A percentile compares a stretch with the other conserved stretches of the same genome.
These are phyloP conservation scores for Melanotaenia duboulayi DNA, from an alignment of 2,113 vertebrate genomes.

Conservation along the genomic window DNA sequence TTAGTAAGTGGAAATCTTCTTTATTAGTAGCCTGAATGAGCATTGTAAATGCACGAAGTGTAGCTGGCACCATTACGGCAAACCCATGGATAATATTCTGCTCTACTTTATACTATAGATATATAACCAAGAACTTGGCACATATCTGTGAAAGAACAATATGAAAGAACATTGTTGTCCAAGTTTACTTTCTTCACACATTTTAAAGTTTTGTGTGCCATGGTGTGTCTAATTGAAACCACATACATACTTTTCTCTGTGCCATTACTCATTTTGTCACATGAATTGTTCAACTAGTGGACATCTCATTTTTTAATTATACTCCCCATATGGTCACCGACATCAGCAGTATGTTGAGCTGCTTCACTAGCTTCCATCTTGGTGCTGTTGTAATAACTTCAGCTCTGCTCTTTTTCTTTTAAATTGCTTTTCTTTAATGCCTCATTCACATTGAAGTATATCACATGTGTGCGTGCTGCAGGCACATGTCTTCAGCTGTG, in stretches of 20 bases:
- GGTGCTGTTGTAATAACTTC: constrained; percentile 26
- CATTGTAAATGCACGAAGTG: not conserved
- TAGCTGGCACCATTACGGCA: not conserved
- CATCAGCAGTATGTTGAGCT: constrained; percentile 26
- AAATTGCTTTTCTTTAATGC: not conserved
- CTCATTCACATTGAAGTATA: not conserved
- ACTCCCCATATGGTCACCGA: constrained; percentile 39
- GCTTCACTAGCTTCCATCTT: constrained; percentile 28
- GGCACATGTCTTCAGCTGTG: not conserved
- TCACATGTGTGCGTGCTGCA: not conserved
- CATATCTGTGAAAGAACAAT: too few relatives aligned
- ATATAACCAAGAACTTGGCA: not conserved
- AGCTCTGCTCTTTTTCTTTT: not conserved
- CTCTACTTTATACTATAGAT: not conserved
- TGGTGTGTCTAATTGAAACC: constrained; percentile 19
- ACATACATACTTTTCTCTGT: not conserved
- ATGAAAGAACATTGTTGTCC: not conserved
- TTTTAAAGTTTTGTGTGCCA: constrained; percentile 19
- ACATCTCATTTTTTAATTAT: constrained; percentile 41
- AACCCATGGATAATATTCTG: not conserved
- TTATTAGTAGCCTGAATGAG: not conserved
- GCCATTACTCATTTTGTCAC: constrained; percentile 61
- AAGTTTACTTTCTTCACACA: constrained; percentile 6
- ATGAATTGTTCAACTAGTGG: constrained; percentile 48
- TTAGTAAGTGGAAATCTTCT: constrained; percentile 86